Evolutionary conservation across 1,140 invertebrate species (phyloP), one percentile per base, ranked within the genome.

Genomic region (Agrypnia vestita): DNA sequence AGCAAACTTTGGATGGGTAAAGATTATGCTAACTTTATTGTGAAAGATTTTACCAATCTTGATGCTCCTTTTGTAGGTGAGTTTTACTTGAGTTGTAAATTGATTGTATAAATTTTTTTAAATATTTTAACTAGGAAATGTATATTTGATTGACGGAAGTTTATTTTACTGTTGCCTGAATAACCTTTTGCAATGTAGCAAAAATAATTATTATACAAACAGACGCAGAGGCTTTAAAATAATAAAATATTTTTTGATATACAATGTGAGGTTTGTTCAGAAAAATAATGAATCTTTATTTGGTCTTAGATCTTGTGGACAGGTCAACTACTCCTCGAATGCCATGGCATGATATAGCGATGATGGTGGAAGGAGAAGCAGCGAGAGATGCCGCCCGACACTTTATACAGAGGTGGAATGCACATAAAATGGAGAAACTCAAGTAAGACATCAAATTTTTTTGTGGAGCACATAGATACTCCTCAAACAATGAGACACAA

Each of bases 391-490:
- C 98, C 4, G 95, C 98, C 0, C 88, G 98, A 64, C 98, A 99
- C 90, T 99, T 99, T 86, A 98, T 99, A 85, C 96, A 98, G 85
- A 90, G 98, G 51, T 99, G 98, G 98, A 99, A 99, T 88, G 96
- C 96, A 74, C 95, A 95, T 25, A 99, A 99, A 90, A 91, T 97
- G 78, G 92, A 93, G 83, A 93, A 93, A 85, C 88, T 90, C 21
- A 86, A 91, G 86, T 87, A 78, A 80, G 74, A 35, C 25, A 3
- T 35, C 9, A 51, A 17, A 7, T 59, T 10, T 61, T 12, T 61
- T 61, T 61, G 8, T 0, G 7, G 11, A 0, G 15, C 12, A 53
- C 17, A 53, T 17, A 53, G 6, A 35, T 35, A 6, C 25, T 35
- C 25, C 25, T 35, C 25, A 35, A 35, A 35, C 25, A 1, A 1